A percentile compares a stretch with the other conserved stretches of the same genome.
These are phyloP conservation scores for Venustoraphidia nigricollis DNA, from an alignment of 2,888 invertebrate genomes.

Conservation along the genomic window DNA sequence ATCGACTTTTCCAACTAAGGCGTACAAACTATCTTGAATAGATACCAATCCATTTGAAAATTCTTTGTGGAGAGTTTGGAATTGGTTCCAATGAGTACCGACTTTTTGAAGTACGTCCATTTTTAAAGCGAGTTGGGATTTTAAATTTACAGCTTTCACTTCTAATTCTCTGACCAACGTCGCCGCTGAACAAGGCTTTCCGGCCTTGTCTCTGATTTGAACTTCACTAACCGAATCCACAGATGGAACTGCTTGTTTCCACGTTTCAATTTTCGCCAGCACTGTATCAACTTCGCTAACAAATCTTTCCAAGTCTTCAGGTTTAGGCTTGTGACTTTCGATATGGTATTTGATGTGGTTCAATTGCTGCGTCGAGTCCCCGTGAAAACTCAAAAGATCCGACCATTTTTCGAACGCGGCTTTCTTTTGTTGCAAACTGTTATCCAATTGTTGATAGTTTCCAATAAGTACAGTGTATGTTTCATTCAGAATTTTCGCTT, in stretches of 20 bases:
- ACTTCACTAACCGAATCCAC: constrained; percentile 54
- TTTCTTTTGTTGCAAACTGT: constrained; percentile 58
- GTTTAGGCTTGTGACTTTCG: constrained; percentile 55
- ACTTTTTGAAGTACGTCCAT: constrained; percentile 53
- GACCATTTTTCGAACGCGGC: constrained; percentile 65
- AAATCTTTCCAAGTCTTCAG: constrained; percentile 52
- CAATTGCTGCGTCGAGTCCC: constrained; percentile 62
- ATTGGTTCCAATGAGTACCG: constrained; percentile 61
- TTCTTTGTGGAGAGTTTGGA: constrained; percentile 55
- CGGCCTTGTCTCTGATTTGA: constrained; percentile 53
- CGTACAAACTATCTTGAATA: constrained; percentile 38
- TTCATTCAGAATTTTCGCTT: constrained; percentile 54
- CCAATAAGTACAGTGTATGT: constrained; percentile 60
- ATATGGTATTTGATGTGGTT: constrained; percentile 67
- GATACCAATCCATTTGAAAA: constrained; percentile 47
- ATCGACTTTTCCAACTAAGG: constrained; percentile 34
- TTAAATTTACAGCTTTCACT: constrained; percentile 47
- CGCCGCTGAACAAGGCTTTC: constrained; percentile 56
- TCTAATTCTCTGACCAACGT: constrained; percentile 58
- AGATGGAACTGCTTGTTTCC: constrained; percentile 52
- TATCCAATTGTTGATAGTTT: constrained; percentile 63
- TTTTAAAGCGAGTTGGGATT: constrained; percentile 49
- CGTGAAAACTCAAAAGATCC: constrained; percentile 66
- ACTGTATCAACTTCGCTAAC: constrained; percentile 54
- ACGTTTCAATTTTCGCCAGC: constrained; percentile 46